A percentile compares a stretch with the other conserved stretches of the same genome.
Conservation (phyloP, 2,113 vertebrate genomes). For the Phainopepla nitens region DNA sequence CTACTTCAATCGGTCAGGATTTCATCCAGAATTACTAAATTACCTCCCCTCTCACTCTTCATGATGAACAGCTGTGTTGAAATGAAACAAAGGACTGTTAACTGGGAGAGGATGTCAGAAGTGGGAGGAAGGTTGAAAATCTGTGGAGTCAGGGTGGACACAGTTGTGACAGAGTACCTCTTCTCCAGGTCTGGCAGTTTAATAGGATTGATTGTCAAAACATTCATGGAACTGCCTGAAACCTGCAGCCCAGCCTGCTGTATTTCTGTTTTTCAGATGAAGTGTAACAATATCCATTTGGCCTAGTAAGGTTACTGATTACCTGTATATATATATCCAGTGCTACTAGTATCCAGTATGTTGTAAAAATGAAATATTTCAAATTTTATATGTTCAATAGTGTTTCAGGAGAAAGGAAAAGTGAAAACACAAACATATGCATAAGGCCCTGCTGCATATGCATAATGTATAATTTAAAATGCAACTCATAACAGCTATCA, state of each 20-base stretch:
- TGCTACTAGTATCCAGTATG: background rate
- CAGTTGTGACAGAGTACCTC: background rate
- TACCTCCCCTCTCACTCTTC: conserved; percentile 40
- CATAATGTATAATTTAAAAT: background rate
- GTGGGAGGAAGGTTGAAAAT: conserved; percentile 8
- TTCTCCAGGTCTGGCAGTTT: background rate
- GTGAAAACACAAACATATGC: background rate
- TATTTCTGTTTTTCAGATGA: background rate
- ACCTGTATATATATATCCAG: background rate
- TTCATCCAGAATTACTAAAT: conserved; percentile 58
- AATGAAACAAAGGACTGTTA: conserved; percentile 47
- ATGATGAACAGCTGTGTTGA: conserved; percentile 57
- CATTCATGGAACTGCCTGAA: background rate
- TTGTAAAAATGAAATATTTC: background rate
- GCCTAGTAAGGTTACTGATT: background rate
- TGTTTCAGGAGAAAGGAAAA: background rate
- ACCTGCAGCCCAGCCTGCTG: background rate
- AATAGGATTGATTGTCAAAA: background rate
- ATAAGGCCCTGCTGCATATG: background rate
- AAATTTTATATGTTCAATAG: background rate
- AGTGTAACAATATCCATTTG: background rate
- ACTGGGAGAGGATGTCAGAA: conserved; percentile 7
- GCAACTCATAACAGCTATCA: background rate
- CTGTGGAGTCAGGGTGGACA: background rate
- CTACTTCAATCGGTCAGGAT: conserved; percentile 27